A percentile compares a stretch with the other conserved stretches of the same genome.
Conservation (phyloP, 2,113 vertebrate genomes). For the Cyrtonyx montezumae region DNA sequence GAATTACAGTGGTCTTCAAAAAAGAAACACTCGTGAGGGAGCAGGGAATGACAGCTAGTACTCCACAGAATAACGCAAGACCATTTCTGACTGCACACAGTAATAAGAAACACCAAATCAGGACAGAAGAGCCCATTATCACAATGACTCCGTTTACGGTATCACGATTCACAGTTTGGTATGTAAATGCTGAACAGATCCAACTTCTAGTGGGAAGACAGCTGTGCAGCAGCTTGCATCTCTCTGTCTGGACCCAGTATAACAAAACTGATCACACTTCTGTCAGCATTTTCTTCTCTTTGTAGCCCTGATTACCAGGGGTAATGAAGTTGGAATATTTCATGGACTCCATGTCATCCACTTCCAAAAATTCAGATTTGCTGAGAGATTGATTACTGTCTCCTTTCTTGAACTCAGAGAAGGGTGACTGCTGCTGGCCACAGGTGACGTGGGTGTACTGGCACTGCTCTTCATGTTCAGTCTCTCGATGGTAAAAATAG, state of each 20-base stretch:
- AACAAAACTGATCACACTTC: slow-evolving; percentile 84
- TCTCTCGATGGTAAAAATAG: slow-evolving; percentile 97
- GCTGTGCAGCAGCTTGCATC: slow-evolving; percentile 21
- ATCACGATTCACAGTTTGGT: slow-evolving; percentile 63
- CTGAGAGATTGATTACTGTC: slow-evolving; percentile 85
- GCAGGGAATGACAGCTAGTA: slow-evolving; percentile 40
- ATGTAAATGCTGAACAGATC: slow-evolving; percentile 44
- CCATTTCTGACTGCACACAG: slow-evolving; percentile 47
- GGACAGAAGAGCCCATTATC: slow-evolving; percentile 56
- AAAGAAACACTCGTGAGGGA: slow-evolving; percentile 19
- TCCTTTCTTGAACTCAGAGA: slow-evolving; percentile 83
- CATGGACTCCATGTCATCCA: slow-evolving; percentile 83
- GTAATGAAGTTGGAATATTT: slow-evolving; percentile 90
- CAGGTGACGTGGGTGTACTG: slow-evolving; percentile 94
- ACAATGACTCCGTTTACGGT: slow-evolving; percentile 60
- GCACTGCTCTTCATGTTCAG: slow-evolving; percentile 92
- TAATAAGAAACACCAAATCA: slow-evolving; percentile 47
- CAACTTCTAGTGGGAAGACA: slow-evolving; percentile 41
- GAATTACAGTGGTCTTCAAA: slow-evolving; percentile 17
- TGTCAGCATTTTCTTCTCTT: slow-evolving; percentile 87
- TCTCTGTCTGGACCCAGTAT: not conserved
- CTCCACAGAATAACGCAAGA: slow-evolving; percentile 50
- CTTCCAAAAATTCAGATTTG: slow-evolving; percentile 86
- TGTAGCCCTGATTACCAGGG: slow-evolving; percentile 76
- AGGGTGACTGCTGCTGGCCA: slow-evolving; percentile 84